Conservation (phyloP, 2,113 vertebrate species). For the Antechinus flavipes region DNA sequence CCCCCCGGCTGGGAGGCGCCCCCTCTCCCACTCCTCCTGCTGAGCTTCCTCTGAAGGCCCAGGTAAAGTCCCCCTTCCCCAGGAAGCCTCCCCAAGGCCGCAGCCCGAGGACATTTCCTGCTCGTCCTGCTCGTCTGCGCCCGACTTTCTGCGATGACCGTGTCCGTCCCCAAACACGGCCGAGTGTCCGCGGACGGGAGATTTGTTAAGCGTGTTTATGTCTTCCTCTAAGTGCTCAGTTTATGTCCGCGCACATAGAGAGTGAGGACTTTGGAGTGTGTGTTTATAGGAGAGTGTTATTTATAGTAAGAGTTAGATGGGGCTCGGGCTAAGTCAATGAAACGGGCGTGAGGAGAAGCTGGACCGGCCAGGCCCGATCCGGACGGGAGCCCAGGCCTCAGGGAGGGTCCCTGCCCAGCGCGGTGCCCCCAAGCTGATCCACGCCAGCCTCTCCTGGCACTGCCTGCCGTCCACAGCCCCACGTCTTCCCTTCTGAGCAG, state of each 20-base stretch:
- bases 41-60: not conserved
- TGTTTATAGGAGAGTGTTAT: no score
- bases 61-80: not conserved
- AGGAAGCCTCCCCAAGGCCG: not conserved
- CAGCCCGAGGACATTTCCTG: not conserved
- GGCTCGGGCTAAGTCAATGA: not conserved
- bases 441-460: not conserved
- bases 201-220: no score
- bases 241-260: not conserved
- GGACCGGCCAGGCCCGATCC: not conserved
- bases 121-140: not conserved
- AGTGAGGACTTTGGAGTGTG: not conserved
- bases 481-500: not conserved
- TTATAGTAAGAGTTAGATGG: not conserved
- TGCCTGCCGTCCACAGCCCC: not conserved
- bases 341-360: not conserved
- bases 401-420: not conserved
- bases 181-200: no score
- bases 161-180: not conserved
- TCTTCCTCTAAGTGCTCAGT: not conserved
- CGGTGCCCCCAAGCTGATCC: not conserved
- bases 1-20: not conserved
- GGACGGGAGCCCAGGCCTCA: not conserved
- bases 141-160: no score
- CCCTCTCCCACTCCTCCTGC: not conserved